Percentiles rank a stretch among this genome's conserved stretches.
Conservation (phyloP, 2,113 vertebrate genomes). For the Rhea pennata region DNA sequence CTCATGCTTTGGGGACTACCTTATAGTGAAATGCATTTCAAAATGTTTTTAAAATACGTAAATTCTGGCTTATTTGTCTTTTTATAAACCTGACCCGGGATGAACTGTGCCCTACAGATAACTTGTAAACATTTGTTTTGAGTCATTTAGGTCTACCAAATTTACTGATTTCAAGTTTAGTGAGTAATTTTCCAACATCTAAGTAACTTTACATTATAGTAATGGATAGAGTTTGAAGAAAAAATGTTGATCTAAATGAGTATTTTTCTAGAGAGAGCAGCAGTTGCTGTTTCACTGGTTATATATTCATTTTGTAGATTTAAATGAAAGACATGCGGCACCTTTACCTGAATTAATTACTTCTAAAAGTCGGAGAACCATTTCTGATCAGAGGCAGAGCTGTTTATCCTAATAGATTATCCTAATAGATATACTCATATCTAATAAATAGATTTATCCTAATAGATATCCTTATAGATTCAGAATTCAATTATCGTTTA, state of each 20-base stretch:
- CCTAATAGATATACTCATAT: too few relatives aligned
- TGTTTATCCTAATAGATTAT: conserved; percentile 42
- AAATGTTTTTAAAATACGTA: background rate
- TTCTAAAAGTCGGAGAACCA: conserved; percentile 78
- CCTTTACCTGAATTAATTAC: conserved; percentile 73
- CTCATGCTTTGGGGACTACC: background rate
- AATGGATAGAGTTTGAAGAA: background rate
- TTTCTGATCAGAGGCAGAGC: conserved; percentile 80
- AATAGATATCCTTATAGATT: conserved; percentile 32
- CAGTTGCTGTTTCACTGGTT: background rate
- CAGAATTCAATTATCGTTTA: conserved; percentile 53
- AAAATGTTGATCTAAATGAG: background rate
- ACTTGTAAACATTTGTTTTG: background rate
- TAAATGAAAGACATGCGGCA: conserved; percentile 59
- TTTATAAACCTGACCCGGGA: background rate
- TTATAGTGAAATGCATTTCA: background rate
- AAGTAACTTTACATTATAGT: background rate
- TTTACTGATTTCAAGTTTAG: background rate
- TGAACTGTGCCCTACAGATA: background rate
- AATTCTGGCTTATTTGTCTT: background rate
- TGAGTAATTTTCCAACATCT: background rate
- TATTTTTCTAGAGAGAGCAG: background rate
- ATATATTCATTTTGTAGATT: conserved; percentile 74
- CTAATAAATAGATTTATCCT: too few relatives aligned
- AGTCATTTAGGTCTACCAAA: background rate